Conservation (phyloP, 2,888 invertebrate genomes). For the Entomobrya multifasciata region DNA sequence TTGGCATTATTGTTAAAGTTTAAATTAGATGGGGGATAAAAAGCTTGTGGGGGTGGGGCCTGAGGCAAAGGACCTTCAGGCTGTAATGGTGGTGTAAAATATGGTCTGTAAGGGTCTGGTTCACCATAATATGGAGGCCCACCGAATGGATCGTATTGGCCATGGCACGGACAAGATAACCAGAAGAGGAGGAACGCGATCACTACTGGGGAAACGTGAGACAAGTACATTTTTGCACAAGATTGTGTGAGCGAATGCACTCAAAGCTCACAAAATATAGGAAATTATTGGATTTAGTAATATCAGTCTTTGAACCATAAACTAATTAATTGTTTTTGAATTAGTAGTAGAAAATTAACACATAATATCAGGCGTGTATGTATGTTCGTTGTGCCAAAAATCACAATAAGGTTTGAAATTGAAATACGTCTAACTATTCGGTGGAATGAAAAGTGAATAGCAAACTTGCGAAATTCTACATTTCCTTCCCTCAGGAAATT, state of each 20-base stretch:
- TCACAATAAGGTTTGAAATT: neutral
- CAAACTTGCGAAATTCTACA: neutral
- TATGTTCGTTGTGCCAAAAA: too few species aligned
- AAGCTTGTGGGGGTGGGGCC: constrained; percentile 24
- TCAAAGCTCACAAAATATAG: neutral
- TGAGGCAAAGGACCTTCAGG: constrained; percentile 46
- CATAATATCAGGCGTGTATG: neutral
- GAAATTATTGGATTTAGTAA: neutral
- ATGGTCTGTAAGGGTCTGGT: constrained; percentile 26
- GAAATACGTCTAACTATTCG: constrained; percentile 29
- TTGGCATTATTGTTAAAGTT: constrained; percentile 47
- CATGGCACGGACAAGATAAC: constrained; percentile 24
- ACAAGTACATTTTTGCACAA: constrained; percentile 37
- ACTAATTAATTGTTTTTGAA: constrained; percentile 1
- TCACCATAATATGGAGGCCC: constrained; percentile 51
- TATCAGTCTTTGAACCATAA: neutral
- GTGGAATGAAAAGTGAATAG: constrained; percentile 30
- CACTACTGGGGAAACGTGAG: constrained; percentile 42
- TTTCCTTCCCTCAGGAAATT: constrained; percentile 44
- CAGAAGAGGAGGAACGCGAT: constrained; percentile 35
- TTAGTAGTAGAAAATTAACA: neutral
- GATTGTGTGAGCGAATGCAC: neutral
- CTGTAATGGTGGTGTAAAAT: neutral
- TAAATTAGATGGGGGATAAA: constrained; percentile 27
- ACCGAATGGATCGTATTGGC: constrained; percentile 60